Conservation (phyloP, 1,140 invertebrate genomes). For the Heliconius melpomene region DNA sequence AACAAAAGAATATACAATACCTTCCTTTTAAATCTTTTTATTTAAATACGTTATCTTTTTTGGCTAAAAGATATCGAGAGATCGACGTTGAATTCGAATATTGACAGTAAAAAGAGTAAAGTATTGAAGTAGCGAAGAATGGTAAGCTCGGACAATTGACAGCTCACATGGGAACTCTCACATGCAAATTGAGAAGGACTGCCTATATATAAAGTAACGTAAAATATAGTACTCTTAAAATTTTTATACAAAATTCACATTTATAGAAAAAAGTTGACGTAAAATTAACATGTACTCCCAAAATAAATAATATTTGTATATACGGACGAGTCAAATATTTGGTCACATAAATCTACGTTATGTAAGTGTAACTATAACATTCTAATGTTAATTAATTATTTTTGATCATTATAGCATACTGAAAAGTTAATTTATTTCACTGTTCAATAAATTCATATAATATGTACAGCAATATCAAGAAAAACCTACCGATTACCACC, state of each 20-base stretch:
- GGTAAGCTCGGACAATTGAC: constrained; percentile 45
- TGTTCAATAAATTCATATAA: too few relatives aligned
- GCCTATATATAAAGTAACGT: constrained; percentile 24
- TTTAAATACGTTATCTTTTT: neutral
- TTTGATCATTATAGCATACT: too few relatives aligned
- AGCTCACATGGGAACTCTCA: constrained; percentile 56
- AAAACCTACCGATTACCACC: too few relatives aligned
- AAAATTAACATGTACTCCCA: neutral
- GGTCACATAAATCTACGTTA: too few relatives aligned
- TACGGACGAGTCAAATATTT: neutral
- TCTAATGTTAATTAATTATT: too few relatives aligned
- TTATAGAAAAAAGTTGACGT: neutral
- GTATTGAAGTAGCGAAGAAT: constrained; percentile 21
- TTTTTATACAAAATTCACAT: neutral
- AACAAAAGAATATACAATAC: neutral
- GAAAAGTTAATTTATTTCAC: too few relatives aligned
- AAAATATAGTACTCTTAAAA: constrained; percentile 1
- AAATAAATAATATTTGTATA: neutral
- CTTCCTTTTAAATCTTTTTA: neutral
- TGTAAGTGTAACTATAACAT: too few relatives aligned
- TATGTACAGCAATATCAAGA: too few relatives aligned
- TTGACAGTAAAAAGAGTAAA: constrained; percentile 17
- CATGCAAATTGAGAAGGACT: constrained; percentile 48
- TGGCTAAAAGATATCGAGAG: neutral
- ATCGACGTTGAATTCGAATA: constrained; percentile 21